Evolutionary conservation across 1,140 invertebrate genomes (phyloP).

Genomic region (Antheraea pernyi): DNA sequence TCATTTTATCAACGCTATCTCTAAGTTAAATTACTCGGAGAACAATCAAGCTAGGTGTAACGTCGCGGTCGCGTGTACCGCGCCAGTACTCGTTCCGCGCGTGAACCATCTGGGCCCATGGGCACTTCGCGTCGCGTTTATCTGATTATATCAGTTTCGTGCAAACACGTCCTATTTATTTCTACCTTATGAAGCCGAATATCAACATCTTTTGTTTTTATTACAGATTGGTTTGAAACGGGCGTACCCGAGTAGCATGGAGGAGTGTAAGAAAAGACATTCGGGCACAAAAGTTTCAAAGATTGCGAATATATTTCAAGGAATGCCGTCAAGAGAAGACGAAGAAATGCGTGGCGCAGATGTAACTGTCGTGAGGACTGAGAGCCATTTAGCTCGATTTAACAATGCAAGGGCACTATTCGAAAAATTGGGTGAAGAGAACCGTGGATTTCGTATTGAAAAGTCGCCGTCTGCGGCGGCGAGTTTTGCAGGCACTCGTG

Average conservation of each 20-base stretch:
- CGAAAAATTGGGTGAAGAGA: constrained; percentile 92
- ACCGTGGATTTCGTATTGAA: constrained; percentile 78
- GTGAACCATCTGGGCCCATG: constrained; percentile 53
- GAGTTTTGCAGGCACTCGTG: constrained; percentile 70
- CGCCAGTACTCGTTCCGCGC: constrained; percentile 48
- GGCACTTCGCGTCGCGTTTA: constrained; percentile 40
- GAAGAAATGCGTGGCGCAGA: constrained; percentile 77
- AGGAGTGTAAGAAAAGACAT: constrained; percentile 86
- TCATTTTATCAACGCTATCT: constrained; percentile 69
- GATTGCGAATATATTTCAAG: constrained; percentile 94
- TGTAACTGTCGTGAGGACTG: constrained; percentile 90
- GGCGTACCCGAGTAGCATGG: constrained; percentile 77
- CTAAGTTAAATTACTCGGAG: constrained; percentile 65
- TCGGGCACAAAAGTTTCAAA: constrained; percentile 92
- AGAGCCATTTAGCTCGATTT: constrained; percentile 93
- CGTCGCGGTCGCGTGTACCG: constrained; percentile 47
- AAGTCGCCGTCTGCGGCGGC: constrained; percentile 74
- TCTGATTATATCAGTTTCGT: constrained; percentile 60
- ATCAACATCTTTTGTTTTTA: constrained; percentile 28
- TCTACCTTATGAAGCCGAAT: constrained; percentile 36
- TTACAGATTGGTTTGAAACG: constrained; percentile 74
- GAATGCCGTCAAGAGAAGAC: constrained; percentile 75
- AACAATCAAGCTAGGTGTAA: constrained; percentile 51
- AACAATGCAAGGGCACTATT: constrained; percentile 95
- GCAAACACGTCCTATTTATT: constrained; percentile 52